These are phyloP conservation scores for Panthera tigris DNA, from an alignment of 2,113 vertebrate species.

Conservation along the genomic window DNA sequence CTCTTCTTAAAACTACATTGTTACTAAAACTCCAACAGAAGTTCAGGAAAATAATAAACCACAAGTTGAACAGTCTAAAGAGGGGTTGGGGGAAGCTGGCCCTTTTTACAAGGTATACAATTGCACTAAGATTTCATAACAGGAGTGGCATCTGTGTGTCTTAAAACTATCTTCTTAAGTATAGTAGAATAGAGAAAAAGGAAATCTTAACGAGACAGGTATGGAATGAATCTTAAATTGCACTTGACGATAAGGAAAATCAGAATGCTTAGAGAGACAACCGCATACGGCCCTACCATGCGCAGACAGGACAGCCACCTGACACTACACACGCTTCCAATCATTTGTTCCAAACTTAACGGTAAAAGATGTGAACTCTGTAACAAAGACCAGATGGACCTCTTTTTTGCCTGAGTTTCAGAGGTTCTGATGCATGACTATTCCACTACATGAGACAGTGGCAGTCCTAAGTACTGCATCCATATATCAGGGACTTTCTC, in stretches of 20 bases:
- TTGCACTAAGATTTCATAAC: background rate
- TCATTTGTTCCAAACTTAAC: conserved; percentile 28
- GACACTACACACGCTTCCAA: background rate
- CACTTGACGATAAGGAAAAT: background rate
- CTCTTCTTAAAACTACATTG: conserved; percentile 3
- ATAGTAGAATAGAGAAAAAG: background rate
- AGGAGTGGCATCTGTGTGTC: background rate
- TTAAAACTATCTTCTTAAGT: conserved; percentile 15
- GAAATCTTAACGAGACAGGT: background rate
- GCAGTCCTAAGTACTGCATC: background rate
- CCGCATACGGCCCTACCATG: background rate
- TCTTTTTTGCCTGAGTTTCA: background rate
- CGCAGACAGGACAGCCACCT: conserved; percentile 30
- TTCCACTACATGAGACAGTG: background rate
- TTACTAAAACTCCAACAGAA: conserved; percentile 7
- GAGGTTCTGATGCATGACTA: background rate
- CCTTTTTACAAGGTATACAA: background rate
- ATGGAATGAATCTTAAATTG: conserved; percentile 47
- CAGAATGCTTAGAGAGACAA: background rate
- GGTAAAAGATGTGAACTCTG: background rate
- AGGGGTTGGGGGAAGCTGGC: background rate
- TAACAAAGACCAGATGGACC: background rate
- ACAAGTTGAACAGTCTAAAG: background rate
- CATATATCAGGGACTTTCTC: background rate
- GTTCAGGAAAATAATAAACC: conserved; percentile 12